Evolutionary conservation across 2,797 vertebrate species (phyloP).

Genomic region (Centropyge bicolor): DNA sequence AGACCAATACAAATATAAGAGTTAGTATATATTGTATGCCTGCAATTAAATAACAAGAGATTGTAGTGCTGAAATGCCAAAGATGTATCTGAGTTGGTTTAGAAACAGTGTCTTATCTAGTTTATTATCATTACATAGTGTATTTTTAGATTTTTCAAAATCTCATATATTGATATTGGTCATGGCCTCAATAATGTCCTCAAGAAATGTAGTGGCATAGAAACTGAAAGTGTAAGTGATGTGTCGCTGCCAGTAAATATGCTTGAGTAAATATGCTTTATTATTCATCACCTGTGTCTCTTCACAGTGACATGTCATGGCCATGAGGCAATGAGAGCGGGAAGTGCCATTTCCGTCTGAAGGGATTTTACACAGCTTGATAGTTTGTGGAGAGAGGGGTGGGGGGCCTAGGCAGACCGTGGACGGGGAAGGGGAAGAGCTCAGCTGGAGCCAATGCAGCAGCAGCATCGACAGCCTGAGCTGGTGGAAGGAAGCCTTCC

Average conservation of each 20-base stretch:
- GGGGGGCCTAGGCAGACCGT: constrained; percentile 79
- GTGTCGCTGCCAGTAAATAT: no score
- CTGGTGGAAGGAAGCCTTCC: constrained; percentile 99
- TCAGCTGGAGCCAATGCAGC: constrained; percentile 97
- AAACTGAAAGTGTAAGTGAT: background rate
- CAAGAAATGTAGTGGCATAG: background rate
- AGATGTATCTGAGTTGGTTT: background rate
- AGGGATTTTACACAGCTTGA: constrained; percentile 52
- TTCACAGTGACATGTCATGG: constrained; percentile 69
- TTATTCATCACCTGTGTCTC: constrained; percentile 8
- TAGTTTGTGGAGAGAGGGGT: constrained; percentile 66
- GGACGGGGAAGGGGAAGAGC: constrained; percentile 83
- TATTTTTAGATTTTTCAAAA: background rate
- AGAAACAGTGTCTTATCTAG: background rate
- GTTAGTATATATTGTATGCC: background rate
- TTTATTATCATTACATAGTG: background rate
- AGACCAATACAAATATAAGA: background rate
- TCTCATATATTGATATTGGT: background rate
- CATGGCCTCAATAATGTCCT: background rate
- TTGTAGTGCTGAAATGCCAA: background rate
- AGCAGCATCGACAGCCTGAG: constrained; percentile 98
- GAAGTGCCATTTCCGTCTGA: constrained; percentile 58
- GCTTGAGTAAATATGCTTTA: background rate
- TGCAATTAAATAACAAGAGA: background rate
- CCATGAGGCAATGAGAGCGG: constrained; percentile 74